Evolutionary conservation across 92 coral and sea anemone species (phyloP), one percentile per base, ranked within the genome.

Genomic region (Bergia puertoricense): DNA sequence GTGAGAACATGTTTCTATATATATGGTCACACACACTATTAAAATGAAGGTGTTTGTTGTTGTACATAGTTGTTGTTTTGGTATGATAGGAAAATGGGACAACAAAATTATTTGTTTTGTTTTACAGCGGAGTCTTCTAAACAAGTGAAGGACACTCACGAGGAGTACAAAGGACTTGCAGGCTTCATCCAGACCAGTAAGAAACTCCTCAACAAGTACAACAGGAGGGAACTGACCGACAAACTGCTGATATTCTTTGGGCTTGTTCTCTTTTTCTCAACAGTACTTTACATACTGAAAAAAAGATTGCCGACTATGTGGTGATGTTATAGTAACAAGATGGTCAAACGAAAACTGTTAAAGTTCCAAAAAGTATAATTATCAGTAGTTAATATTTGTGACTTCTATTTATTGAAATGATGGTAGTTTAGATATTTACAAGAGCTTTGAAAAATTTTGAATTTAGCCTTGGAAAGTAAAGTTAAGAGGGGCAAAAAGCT

Each of bases 181-280:
- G 98, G 99, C 10, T 86, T 96, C 48, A 96, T 96, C 37, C 98
- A 95, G 56, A 93, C 96, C 72, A 96, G 99, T 91, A 96, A 91
- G 88, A 96, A 96, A 87, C 88, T 96, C 3, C 86, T 96, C 9
- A 96, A 96, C 86, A 96, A 96, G 85, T 96, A 96, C 85, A 95
- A 93, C 91, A 92, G 98, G 77, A 85, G 99, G 83, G 99, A 97
- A 77, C 85, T 93, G 8, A 95, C 99, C 5, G 99, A 97, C 85
- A 93, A 96, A 91, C 83, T 97, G 54, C 86, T 97, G 74, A 92
- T 97, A 67, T 89, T 97, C 89, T 97, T 93, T 92, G 99, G 99
- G 75, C 93, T 97, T 36, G 94, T 97, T 37, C 88, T 97, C 74
- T 97, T 97, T 80, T 92, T 94, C 77, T 92, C 90, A 11, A 97